Evolutionary conservation across 1,140 invertebrate species (phyloP).

Genomic region (Batillaria attramentaria): DNA sequence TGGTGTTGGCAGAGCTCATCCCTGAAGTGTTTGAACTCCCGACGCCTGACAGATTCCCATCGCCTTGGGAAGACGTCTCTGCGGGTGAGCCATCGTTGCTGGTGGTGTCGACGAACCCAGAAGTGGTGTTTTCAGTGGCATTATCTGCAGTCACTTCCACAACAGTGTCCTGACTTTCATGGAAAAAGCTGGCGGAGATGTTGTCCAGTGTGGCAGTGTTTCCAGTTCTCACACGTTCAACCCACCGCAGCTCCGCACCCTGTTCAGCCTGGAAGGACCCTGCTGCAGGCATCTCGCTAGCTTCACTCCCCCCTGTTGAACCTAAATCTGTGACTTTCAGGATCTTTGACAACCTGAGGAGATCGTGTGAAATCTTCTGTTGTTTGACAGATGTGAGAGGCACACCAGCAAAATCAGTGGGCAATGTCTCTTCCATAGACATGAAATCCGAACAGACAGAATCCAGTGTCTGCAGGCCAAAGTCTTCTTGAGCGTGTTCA

Average conservation of each 20-base stretch:
- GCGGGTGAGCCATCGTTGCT: slow-evolving; percentile 15
- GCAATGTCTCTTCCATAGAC: slow-evolving; percentile 60
- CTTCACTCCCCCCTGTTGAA: slow-evolving; percentile 54
- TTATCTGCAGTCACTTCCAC: slow-evolving; percentile 31
- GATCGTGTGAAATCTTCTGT: slow-evolving; percentile 62
- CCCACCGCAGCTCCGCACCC: neutral
- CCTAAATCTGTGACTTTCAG: slow-evolving; percentile 62
- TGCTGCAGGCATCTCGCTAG: slow-evolving; percentile 33
- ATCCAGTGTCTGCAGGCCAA: slow-evolving; percentile 48
- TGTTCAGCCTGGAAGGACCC: neutral
- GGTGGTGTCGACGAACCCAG: slow-evolving; percentile 31
- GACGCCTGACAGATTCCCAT: neutral
- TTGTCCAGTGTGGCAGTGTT: neutral
- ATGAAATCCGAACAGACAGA: slow-evolving; percentile 57
- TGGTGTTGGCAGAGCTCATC: slow-evolving; percentile 37
- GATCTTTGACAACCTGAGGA: slow-evolving; percentile 57
- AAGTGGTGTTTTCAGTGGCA: slow-evolving; percentile 17
- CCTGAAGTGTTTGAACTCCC: slow-evolving; percentile 26
- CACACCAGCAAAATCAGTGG: slow-evolving; percentile 60
- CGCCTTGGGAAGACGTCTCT: slow-evolving; percentile 17
- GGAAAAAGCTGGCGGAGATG: slow-evolving; percentile 30
- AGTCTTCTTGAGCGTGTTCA: slow-evolving; percentile 30
- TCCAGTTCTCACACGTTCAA: neutral
- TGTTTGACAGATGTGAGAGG: slow-evolving; percentile 59
- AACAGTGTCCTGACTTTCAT: slow-evolving; percentile 42